Percentiles rank a stretch among this genome's conserved stretches.
phyloP scores from a whole-genome alignment of 1,140 invertebrate species.

The Papilio polyxenes region DNA sequence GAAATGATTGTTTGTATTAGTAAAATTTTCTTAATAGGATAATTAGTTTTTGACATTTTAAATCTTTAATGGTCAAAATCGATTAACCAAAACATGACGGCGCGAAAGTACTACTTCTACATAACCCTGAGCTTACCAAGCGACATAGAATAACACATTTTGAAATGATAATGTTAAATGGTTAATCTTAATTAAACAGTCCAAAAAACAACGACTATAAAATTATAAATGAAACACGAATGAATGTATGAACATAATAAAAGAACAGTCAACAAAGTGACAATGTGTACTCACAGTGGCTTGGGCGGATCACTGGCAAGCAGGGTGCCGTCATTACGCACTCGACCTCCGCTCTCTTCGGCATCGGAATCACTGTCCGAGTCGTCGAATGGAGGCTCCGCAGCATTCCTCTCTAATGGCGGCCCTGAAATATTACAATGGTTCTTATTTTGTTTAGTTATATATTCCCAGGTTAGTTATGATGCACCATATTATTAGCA shows the following conservation, averaged over 20 bases:
- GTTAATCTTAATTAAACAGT: background rate
- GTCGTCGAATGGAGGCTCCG: constrained; percentile 83
- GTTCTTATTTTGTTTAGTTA: background rate
- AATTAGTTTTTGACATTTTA: background rate
- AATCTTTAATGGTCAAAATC: background rate
- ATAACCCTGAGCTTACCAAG: background rate
- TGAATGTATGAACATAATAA: constrained; percentile 11
- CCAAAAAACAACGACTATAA: background rate
- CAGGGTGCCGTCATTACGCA: constrained; percentile 94
- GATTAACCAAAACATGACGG: background rate
- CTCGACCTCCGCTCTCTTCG: constrained; percentile 84
- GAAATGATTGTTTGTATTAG: constrained; percentile 22
- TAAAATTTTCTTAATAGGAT: background rate
- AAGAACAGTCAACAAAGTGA: background rate
- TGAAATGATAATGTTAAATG: background rate
- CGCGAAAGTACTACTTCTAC: background rate
- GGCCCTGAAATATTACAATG: constrained; percentile 55
- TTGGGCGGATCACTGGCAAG: constrained; percentile 97
- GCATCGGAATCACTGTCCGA: constrained; percentile 85
- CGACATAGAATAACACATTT: background rate
- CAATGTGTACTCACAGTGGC: constrained; percentile 90
- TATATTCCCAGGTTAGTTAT: no score
- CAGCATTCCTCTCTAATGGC: constrained; percentile 71
- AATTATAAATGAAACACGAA: constrained; percentile 32
- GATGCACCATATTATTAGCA: no score